A percentile compares a stretch with the other conserved stretches of the same genome.
Conservation (phyloP, 1,140 invertebrate species). For the Drosophila ironensis region DNA sequence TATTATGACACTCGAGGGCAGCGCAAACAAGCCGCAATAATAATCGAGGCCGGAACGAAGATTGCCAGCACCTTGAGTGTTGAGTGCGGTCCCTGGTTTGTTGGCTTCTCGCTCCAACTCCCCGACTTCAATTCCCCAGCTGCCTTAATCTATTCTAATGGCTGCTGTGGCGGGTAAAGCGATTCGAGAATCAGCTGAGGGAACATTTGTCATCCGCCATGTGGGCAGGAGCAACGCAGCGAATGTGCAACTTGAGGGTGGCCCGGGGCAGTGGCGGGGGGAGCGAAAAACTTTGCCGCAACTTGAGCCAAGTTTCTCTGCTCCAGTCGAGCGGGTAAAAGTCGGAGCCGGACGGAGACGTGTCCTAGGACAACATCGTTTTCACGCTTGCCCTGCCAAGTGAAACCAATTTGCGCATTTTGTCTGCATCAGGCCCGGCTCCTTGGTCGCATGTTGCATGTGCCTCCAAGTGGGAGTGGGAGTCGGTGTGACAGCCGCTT, state of each 20-base stretch:
- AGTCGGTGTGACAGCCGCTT: slow-evolving; percentile 11
- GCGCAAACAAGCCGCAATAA: slow-evolving; percentile 15
- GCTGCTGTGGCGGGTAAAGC: slow-evolving; percentile 5
- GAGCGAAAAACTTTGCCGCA: slow-evolving; percentile 33
- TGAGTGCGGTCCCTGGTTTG: background rate
- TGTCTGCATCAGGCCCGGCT: slow-evolving; percentile 35
- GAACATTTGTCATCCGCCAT: slow-evolving; percentile 44
- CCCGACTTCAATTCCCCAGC: background rate
- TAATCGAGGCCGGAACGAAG: slow-evolving; percentile 2
- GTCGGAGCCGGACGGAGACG: slow-evolving; percentile 1
- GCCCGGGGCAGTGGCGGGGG: background rate
- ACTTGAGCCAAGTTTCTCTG: slow-evolving; percentile 26
- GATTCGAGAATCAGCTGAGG: slow-evolving; percentile 35
- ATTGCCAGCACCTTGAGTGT: slow-evolving; percentile 44
- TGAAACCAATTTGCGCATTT: slow-evolving; percentile 62
- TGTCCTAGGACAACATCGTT: slow-evolving; percentile 36
- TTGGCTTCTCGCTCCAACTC: background rate
- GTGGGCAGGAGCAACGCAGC: slow-evolving; percentile 11
- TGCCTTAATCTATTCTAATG: slow-evolving; percentile 30
- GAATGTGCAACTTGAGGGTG: slow-evolving; percentile 25
- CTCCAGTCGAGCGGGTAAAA: slow-evolving; percentile 12
- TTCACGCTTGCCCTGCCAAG: slow-evolving; percentile 63
- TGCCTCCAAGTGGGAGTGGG: slow-evolving; percentile 10
- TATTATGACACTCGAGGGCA: slow-evolving; percentile 44
- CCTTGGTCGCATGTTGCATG: slow-evolving; percentile 12